These are phyloP conservation scores for Alcedo atthis DNA, from an alignment of 2,797 vertebrate species.

Conservation along the genomic window DNA sequence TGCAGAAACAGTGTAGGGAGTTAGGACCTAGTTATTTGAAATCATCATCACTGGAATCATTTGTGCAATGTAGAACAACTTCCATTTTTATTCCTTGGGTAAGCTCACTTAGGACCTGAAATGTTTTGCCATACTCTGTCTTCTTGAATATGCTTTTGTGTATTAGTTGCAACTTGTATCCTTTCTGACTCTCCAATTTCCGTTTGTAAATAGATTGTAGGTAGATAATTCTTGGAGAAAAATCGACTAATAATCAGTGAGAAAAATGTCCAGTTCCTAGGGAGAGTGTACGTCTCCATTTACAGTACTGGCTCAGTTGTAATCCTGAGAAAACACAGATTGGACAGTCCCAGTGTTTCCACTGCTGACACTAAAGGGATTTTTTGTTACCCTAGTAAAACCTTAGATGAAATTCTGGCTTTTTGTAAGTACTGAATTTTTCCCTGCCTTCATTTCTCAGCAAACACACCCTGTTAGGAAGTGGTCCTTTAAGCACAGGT, in stretches of 20 bases:
- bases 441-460: neutral
- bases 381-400: neutral
- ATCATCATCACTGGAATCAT: neutral
- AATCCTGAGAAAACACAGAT: neutral
- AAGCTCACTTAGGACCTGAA: neutral
- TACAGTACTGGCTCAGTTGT: neutral
- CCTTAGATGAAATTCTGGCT: neutral
- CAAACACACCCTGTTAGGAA: neutral
- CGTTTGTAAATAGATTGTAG: neutral
- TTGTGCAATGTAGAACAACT: neutral
- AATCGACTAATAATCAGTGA: neutral
- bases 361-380: neutral
- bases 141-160: neutral
- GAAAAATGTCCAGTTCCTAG: neutral
- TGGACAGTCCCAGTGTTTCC: neutral
- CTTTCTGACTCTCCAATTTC: neutral
- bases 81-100: neutral
- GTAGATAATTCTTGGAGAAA: neutral
- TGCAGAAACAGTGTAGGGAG: neutral
- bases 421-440: neutral
- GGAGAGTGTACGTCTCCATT: neutral
- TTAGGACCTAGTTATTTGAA: neutral
- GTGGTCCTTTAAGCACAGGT: neutral
- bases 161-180: neutral
- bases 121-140: neutral